phyloP scores from a whole-genome alignment of 1,140 invertebrate species.

The Diploscapter pachys region DNA sequence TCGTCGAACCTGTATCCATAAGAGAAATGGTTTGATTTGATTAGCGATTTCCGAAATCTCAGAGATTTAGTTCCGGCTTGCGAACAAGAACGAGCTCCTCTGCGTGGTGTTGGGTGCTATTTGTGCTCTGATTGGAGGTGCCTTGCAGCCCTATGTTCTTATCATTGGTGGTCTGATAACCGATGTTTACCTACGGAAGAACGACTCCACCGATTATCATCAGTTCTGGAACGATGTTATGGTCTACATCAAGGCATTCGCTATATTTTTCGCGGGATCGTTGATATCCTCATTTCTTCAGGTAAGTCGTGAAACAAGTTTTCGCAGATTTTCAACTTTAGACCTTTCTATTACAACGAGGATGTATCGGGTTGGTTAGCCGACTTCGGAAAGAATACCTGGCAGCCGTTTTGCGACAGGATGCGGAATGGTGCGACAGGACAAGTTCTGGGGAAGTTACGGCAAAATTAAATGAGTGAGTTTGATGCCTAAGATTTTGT shows the following conservation, averaged over 20 bases:
- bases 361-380: not conserved
- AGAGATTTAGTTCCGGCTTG: slow-evolving; percentile 4
- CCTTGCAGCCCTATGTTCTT: slow-evolving; percentile 7
- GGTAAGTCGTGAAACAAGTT: too few relatives aligned
- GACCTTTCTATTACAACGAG: slow-evolving; percentile 5
- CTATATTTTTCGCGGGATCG: too few relatives aligned
- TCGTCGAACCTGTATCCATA: not conserved
- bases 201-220: too few relatives aligned
- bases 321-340: not conserved
- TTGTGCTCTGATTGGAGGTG: slow-evolving; percentile 8
- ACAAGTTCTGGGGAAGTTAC: slow-evolving; percentile 81
- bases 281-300: too few relatives aligned
- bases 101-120: not conserved
- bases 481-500: slow-evolving; percentile 43
- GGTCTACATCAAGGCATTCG: too few relatives aligned
- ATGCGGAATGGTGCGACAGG: slow-evolving; percentile 83
- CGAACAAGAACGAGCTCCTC: not conserved
- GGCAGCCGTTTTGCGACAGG: slow-evolving; percentile 74
- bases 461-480: slow-evolving; percentile 81
- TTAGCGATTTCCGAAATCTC: not conserved
- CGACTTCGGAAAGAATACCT: slow-evolving; percentile 66
- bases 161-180: slow-evolving; percentile 2
- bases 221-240: too few relatives aligned
- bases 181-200: too few relatives aligned
- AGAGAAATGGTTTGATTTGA: slow-evolving; percentile 2